These are phyloP conservation scores for Luffia ferchaultella DNA, from an alignment of 2,888 invertebrate genomes.

Conservation along the genomic window DNA sequence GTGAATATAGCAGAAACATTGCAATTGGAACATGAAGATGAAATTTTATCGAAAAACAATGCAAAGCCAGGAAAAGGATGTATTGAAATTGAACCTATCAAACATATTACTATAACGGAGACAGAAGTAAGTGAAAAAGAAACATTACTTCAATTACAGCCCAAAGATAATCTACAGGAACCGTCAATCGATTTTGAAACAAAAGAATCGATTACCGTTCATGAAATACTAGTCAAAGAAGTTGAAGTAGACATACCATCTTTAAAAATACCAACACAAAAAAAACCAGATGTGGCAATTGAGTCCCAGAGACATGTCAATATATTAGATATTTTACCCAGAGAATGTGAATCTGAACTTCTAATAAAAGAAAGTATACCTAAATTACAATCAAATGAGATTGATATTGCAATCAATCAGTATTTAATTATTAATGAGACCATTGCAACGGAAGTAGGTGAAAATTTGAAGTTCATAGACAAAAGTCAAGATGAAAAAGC, in stretches of 20 bases:
- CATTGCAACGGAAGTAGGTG: conserved; percentile 29
- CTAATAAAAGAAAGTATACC: conserved; percentile 19
- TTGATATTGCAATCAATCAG: conserved; percentile 27
- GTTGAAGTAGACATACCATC: conserved; percentile 21
- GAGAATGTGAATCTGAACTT: conserved; percentile 31
- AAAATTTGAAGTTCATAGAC: conserved; percentile 20
- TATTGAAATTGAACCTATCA: conserved; percentile 31
- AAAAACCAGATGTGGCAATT: conserved; percentile 21
- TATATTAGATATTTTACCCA: conserved; percentile 26
- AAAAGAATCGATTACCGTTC: conserved; percentile 30
- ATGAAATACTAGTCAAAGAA: conserved; percentile 32
- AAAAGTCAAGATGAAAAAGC: conserved; percentile 24
- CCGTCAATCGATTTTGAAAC: conserved; percentile 24
- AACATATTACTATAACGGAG: conserved; percentile 64
- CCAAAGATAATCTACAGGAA: conserved; percentile 16
- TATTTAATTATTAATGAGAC: conserved; percentile 40
- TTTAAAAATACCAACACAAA: conserved; percentile 21
- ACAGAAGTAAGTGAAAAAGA: conserved; percentile 54
- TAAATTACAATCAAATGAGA: conserved; percentile 21
- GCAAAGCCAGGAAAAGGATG: conserved; percentile 23
- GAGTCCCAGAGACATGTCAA: conserved; percentile 36
- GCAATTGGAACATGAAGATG: conserved; percentile 29
- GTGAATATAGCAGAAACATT: conserved; percentile 23
- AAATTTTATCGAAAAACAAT: conserved; percentile 13
- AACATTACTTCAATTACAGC: conserved; percentile 20